phyloP scores from a whole-genome alignment of 2,113 vertebrate genomes.

The Odobenus rosmarus region DNA sequence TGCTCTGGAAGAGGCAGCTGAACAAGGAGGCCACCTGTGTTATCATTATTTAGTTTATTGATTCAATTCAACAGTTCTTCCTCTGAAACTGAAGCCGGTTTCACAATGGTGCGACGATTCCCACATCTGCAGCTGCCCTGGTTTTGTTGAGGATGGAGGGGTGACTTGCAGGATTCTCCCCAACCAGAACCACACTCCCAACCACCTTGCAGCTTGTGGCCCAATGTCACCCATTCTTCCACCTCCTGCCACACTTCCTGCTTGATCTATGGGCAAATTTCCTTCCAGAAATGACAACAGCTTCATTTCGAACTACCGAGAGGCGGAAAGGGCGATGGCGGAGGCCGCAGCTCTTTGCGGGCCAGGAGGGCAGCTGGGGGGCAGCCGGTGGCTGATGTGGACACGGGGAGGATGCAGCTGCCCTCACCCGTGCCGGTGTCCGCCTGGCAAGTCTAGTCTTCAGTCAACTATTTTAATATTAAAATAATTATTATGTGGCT shows the following conservation, averaged over 20 bases:
- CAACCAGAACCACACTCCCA: conserved; percentile 94
- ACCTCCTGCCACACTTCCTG: conserved; percentile 91
- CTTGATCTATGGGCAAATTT: conserved; percentile 94
- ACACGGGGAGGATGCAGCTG: background rate
- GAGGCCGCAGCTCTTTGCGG: background rate
- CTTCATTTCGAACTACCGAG: conserved; percentile 85
- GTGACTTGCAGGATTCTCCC: conserved; percentile 94
- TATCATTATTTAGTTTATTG: conserved; percentile 91
- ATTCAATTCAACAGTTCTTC: conserved; percentile 93
- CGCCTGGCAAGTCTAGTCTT: background rate
- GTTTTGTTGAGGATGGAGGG: conserved; percentile 97
- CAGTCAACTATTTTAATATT: background rate
- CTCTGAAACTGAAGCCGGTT: conserved; percentile 76
- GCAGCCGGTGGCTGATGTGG: background rate
- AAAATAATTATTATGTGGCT: background rate
- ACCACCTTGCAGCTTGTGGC: conserved; percentile 90
- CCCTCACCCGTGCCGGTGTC: background rate
- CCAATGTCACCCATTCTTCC: conserved; percentile 91
- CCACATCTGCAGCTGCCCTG: conserved; percentile 92
- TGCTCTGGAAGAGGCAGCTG: conserved; percentile 97
- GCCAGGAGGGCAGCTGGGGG: background rate
- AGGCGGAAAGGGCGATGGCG: background rate
- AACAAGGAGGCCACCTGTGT: conserved; percentile 93
- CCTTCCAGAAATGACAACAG: conserved; percentile 52
- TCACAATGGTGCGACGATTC: conserved; percentile 94